Conservation (phyloP, 2,797 vertebrate genomes). For the Halcyon chelicuti region DNA sequence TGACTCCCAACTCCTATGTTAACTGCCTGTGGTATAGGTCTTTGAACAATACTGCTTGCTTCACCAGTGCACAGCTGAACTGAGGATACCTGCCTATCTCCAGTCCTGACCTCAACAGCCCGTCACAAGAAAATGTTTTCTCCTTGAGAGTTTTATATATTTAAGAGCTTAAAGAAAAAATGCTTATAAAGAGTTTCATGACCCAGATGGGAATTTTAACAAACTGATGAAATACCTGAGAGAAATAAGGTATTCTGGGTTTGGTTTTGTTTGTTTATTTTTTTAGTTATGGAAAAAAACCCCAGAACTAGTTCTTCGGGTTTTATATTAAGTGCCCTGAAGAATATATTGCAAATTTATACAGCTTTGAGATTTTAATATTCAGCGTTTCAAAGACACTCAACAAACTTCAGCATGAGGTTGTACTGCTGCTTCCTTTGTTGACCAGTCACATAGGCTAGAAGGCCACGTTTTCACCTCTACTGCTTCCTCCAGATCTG, state of each 20-base stretch:
- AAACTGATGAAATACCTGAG: not conserved
- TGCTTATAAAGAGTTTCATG: not conserved
- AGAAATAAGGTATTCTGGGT: not conserved
- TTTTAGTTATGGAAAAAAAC: not conserved
- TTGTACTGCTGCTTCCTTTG: not conserved
- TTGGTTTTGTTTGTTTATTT: too few species aligned
- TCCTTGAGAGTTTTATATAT: not conserved
- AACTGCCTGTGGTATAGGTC: not conserved
- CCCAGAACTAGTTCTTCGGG: not conserved
- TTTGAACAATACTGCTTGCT: not conserved
- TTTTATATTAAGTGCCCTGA: not conserved
- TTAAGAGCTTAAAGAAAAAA: not conserved
- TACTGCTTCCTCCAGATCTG: not conserved
- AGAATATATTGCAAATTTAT: not conserved
- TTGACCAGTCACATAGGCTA: not conserved
- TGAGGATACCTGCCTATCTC: not conserved
- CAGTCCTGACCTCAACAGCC: not conserved
- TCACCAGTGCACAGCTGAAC: not conserved
- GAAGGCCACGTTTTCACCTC: not conserved
- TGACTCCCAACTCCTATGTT: not conserved
- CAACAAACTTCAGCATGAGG: not conserved
- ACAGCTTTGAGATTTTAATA: not conserved
- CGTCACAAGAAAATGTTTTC: not conserved
- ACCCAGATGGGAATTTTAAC: not conserved
- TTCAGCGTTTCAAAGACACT: not conserved